Base-by-base conservation (phyloP, 2,888 invertebrate species). In the Monopis laevigella region DNA sequence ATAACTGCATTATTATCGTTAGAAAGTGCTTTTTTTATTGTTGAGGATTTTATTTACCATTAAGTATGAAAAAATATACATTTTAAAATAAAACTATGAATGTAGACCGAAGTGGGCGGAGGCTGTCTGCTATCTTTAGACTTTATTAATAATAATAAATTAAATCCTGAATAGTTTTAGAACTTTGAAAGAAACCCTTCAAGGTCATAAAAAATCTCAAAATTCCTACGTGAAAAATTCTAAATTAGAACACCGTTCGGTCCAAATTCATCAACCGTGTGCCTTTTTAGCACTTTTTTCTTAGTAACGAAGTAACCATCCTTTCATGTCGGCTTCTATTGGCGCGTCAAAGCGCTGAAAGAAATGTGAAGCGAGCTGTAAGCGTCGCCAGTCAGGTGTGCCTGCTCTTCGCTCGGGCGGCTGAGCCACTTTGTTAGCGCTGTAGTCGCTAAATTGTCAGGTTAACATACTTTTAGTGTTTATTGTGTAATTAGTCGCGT, bases 241-340 rank as follows among this genome's bases (percentile, higher is more conserved):
- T 7, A 36, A 35, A 21, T 36, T 36, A 36, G 36, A 36, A 21
- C 36, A 36, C 12, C 16, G 42, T 49, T 34, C 38, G 21, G 38
- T 29, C 29, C 16, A 42, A 42, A 38, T 42, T 39, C 16, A 39
- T 28, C 27, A 28, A 39, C 39, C 27, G 35, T 16, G 16, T 17
- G 8, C 14, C 35, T 34, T 52, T 50, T 49, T 4, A 21, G 21
- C 46, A 43, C 51, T 65, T 70, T 70, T 68, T 69, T 58, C 63
- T 66, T 64, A 56, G 54, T 62, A 60, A 61, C 59, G 60, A 59
- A 59, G 65, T 67, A 59, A 56, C 55, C 53, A 27, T 62, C 74
- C 77, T 78, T 77, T 77, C 65, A 78, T 74, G 75, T 73, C 40
- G 29, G 29, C 26, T 73, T 74, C 74, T 74, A 58, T 71, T 59